phyloP scores from a whole-genome alignment of 2,888 invertebrate species.

The Polyploca ridens region DNA sequence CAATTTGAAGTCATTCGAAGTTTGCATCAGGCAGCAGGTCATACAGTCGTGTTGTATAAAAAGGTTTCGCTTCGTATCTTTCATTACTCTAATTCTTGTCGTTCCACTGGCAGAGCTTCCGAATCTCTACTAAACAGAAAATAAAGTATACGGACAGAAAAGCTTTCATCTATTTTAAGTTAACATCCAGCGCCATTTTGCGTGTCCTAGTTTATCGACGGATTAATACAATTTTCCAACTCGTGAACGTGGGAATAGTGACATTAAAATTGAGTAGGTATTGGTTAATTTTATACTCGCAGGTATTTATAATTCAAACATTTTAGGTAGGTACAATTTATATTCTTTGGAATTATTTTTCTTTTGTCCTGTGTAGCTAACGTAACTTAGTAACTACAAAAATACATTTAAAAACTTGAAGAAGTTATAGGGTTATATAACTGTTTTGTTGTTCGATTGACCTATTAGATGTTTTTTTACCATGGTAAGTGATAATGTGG shows the following conservation, averaged over 20 bases:
- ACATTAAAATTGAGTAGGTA: slow-evolving; percentile 24
- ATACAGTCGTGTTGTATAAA: not conserved
- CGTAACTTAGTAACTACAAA: no score
- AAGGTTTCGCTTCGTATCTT: slow-evolving; percentile 5
- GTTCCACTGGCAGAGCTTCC: slow-evolving; percentile 26
- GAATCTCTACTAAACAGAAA: slow-evolving; percentile 44
- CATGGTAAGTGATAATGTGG: no score
- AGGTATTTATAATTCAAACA: not conserved
- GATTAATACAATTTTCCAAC: slow-evolving; percentile 49
- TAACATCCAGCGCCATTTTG: slow-evolving; percentile 46
- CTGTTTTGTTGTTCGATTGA: no score
- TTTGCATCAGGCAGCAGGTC: no score
- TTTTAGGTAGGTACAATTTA: not conserved
- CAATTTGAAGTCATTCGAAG: not conserved
- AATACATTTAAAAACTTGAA: no score
- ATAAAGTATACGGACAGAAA: slow-evolving; percentile 51
- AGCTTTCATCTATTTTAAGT: slow-evolving; percentile 53
- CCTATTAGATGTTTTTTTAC: no score
- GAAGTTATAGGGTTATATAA: no score
- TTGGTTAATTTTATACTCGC: slow-evolving; percentile 22
- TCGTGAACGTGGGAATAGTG: slow-evolving; percentile 40
- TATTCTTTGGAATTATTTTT: not conserved
- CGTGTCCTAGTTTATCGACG: slow-evolving; percentile 46
- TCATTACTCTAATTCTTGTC: slow-evolving; percentile 20
- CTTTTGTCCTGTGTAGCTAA: not conserved